Conservation (phyloP, 2,888 invertebrate genomes). For the Linyphia triangularis region DNA sequence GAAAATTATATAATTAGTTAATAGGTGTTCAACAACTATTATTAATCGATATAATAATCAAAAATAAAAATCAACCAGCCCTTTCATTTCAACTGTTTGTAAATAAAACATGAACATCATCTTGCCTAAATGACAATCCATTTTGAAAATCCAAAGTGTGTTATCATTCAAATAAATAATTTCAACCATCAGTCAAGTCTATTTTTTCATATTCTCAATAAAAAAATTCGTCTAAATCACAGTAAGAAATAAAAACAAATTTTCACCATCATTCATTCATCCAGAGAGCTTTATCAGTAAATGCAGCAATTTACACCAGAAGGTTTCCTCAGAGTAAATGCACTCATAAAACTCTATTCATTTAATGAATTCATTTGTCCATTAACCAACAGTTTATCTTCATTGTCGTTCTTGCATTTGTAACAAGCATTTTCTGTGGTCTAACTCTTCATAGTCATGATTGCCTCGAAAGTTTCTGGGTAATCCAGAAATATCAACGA, state of each 20-base stretch:
- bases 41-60: too few species aligned
- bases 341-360: background rate
- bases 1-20: too few species aligned
- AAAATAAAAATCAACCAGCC: too few species aligned
- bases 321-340: background rate
- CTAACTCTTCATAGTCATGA: constrained; percentile 49
- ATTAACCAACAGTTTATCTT: background rate
- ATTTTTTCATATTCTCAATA: background rate
- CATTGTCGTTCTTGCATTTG: constrained; percentile 54
- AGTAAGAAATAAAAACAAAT: background rate
- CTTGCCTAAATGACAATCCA: too few species aligned
- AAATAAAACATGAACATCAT: too few species aligned
- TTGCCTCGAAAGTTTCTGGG: constrained; percentile 35
- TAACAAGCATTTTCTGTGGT: constrained; percentile 56
- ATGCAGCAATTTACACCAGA: background rate
- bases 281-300: background rate
- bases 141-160: too few species aligned
- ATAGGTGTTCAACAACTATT: too few species aligned
- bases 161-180: background rate
- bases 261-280: background rate
- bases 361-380: background rate
- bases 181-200: background rate
- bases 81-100: too few species aligned
- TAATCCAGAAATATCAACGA: constrained; percentile 67
- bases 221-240: background rate